Conservation (phyloP, 2,113 vertebrate genomes). For the Gobius niger region DNA sequence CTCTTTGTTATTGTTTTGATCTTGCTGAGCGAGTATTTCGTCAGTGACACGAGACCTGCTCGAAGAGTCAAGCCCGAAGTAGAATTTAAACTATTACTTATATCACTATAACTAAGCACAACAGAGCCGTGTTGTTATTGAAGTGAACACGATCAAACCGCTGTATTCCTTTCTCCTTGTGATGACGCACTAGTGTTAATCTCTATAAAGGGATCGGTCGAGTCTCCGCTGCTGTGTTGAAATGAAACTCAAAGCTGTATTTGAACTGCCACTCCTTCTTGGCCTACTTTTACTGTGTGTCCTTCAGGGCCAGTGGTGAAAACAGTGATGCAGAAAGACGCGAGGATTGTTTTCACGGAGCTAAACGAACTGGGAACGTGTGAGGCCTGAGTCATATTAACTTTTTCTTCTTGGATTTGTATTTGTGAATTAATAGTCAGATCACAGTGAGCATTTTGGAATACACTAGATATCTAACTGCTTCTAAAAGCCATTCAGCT, state of each 20-base stretch:
- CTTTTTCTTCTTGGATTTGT: too few species aligned
- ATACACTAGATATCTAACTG: too few species aligned
- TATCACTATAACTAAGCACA: too few species aligned
- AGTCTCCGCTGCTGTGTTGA: not conserved
- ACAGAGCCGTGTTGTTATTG: too few species aligned
- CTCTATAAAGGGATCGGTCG: not conserved
- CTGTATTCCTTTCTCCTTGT: not conserved
- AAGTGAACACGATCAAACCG: too few species aligned
- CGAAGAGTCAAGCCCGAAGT: constrained; percentile 19
- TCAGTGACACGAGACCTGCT: not conserved
- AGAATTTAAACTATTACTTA: too few species aligned
- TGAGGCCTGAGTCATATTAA: too few species aligned
- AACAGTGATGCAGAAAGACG: not conserved
- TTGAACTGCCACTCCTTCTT: constrained; percentile 13
- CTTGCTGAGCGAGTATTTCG: not conserved
- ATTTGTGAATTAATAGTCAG: too few species aligned
- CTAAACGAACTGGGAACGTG: not conserved
- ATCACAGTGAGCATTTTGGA: too few species aligned
- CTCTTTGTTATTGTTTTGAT: too few species aligned
- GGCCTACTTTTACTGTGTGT: constrained; percentile 39
- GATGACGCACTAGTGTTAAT: constrained; percentile 1
- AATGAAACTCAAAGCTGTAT: constrained; percentile 25
- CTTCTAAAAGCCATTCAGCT: too few species aligned
- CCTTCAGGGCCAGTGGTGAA: not conserved
- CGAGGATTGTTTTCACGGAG: constrained; percentile 19